Base-by-base conservation (phyloP, 2,888 invertebrate species). In the Nymphalis urticae region DNA sequence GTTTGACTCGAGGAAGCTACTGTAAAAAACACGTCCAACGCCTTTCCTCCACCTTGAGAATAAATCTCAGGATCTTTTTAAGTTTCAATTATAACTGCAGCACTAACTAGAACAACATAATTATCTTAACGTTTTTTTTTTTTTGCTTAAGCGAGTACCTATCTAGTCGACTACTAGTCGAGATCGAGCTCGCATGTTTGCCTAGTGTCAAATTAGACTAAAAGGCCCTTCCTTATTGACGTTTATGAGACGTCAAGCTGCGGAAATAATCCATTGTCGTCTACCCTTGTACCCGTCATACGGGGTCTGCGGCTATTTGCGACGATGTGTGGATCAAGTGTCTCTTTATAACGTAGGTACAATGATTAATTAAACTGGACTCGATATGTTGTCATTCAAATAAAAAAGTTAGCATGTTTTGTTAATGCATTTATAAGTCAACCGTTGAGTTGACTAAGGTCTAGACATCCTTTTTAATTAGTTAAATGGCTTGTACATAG, bases 181-280 rank as follows among this genome's bases (percentile, higher is more conserved):
- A 17, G 19, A 58, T 51, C 16, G 32, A 51, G 36, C 51, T 58
- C 27, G 62, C 60, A 50, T 59, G 69, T 72, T 71, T 73, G 66
- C 54, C 63, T 64, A 60, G 56, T 62, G 59, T 71, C 69, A 62
- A 72, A 82, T 84, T 77, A 81, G 75, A 78, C 75, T 81, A 79
- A 84, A 84, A 83, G 79, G 79, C 74, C 73, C 79, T 79, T 82
- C 79, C 79, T 80, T 78, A 79, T 75, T 81, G 77, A 82, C 76
- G 82, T 85, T 75, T 83, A 86, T 82, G 82, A 84, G 82, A 83
- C 81, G 82, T 82, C 85, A 83, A 84, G 80, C 83, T 82, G 84
- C 87, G 89, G 90, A 90, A 88, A 85, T 82, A 82, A 87, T 87
- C 87, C 85, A 90, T 90, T 89, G 85, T 85, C 82, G 80, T 79